phyloP scores from a whole-genome alignment of 2,113 vertebrate genomes.

The Colistium nudipinnis region DNA sequence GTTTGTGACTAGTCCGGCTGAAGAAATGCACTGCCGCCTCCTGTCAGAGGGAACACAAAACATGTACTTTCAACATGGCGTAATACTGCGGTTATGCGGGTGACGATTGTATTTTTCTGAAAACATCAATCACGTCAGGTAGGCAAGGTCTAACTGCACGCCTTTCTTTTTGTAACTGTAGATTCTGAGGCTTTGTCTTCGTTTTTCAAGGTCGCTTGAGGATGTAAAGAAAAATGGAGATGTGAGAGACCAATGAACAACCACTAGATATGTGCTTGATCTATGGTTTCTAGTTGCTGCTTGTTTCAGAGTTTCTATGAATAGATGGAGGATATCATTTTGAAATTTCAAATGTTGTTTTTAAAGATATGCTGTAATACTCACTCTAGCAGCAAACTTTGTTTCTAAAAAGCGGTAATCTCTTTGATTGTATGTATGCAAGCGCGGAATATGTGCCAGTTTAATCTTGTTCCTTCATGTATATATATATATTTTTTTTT shows the following conservation, averaged over 20 bases:
- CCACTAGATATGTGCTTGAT: neutral
- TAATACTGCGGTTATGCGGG: neutral
- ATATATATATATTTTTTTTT: too few relatives aligned
- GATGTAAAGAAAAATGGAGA: neutral
- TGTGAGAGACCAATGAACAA: neutral
- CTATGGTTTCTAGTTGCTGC: too few relatives aligned
- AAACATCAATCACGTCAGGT: neutral
- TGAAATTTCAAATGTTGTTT: neutral
- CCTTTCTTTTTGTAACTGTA: neutral
- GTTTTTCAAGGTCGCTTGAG: constrained; percentile 1
- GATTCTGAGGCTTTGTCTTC: constrained; percentile 1
- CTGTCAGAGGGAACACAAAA: neutral
- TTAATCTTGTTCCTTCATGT: too few relatives aligned
- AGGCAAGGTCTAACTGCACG: constrained; percentile 2
- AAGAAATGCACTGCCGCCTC: neutral
- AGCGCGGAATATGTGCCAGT: too few relatives aligned
- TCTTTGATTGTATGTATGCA: too few relatives aligned
- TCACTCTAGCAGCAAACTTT: neutral
- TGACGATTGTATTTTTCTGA: constrained; percentile 1
- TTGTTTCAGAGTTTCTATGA: neutral
- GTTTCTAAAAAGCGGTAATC: too few relatives aligned
- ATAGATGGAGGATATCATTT: constrained; percentile 25
- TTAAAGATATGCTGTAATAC: neutral
- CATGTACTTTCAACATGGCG: neutral
- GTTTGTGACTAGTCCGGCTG: neutral